These are phyloP conservation scores for Acipenser transmontanus DNA, from an alignment of 2,797 vertebrate species.

Conservation along the genomic window DNA sequence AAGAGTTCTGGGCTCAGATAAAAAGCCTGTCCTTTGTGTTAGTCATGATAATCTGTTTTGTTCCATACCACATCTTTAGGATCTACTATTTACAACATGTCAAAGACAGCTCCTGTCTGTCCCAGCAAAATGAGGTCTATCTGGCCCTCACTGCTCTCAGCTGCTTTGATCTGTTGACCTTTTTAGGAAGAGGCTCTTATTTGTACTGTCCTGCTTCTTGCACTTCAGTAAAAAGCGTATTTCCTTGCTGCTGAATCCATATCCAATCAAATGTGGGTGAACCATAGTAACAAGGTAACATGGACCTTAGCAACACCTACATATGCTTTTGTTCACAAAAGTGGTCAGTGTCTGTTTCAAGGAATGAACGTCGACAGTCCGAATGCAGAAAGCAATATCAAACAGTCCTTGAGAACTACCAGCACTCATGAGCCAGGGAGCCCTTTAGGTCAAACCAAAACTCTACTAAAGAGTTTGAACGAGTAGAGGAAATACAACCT, in stretches of 20 bases:
- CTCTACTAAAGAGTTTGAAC: no score
- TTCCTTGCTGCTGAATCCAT: not conserved
- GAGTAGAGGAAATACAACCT: no score
- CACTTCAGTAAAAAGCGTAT: not conserved
- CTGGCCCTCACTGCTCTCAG: slow-evolving; percentile 77
- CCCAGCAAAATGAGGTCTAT: slow-evolving; percentile 74
- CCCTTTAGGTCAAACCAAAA: no score
- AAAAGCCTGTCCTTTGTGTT: slow-evolving; percentile 80
- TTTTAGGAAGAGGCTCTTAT: slow-evolving; percentile 56
- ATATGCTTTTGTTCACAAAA: no score
- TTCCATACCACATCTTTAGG: slow-evolving; percentile 81
- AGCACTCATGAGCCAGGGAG: no score
- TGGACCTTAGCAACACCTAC: no score
- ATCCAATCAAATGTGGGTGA: no score
- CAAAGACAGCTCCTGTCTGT: rapidly evolving
- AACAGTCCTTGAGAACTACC: no score
- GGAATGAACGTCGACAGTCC: no score
- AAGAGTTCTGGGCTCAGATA: slow-evolving; percentile 79
- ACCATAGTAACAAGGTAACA: no score
- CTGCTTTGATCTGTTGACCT: slow-evolving; percentile 78
- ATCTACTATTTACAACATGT: slow-evolving; percentile 55
- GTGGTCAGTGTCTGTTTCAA: no score
- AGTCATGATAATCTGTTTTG: slow-evolving; percentile 72
- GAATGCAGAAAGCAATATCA: no score
- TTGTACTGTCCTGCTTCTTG: slow-evolving; percentile 3